A percentile compares a stretch with the other conserved stretches of the same genome.
These are phyloP conservation scores for Synanthedon tipuliformis DNA, from an alignment of 2,888 invertebrate species.

Conservation along the genomic window DNA sequence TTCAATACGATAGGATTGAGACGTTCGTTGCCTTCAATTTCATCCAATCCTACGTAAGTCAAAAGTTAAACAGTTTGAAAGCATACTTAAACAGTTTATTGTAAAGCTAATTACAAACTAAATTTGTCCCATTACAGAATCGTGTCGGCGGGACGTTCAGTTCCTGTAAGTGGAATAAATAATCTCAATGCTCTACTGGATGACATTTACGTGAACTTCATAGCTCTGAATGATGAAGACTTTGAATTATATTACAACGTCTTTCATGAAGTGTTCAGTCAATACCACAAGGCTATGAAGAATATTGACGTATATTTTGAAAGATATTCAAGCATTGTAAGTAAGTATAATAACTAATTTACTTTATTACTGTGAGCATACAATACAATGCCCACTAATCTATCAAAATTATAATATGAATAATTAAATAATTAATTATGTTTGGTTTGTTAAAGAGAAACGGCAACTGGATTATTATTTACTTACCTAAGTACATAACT, in stretches of 20 bases:
- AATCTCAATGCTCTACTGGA: conserved; percentile 35
- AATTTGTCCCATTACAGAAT: neutral
- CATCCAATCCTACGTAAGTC: no score
- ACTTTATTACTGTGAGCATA: neutral
- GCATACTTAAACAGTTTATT: no score
- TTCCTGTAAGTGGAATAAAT: conserved; percentile 9
- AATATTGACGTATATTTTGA: conserved; percentile 38
- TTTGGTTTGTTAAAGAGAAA: neutral
- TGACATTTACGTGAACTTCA: conserved; percentile 33
- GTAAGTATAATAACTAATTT: conserved; percentile 10
- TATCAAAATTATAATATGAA: neutral
- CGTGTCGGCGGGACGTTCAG: neutral
- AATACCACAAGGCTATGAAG: conserved; percentile 39
- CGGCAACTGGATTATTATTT: neutral
- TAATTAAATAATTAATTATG: no score
- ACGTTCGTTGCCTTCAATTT: no score
- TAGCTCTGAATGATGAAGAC: conserved; percentile 29
- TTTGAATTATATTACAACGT: conserved; percentile 36
- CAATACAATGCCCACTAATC: neutral
- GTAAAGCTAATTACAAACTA: no score
- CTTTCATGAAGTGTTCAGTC: conserved; percentile 29
- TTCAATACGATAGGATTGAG: no score
- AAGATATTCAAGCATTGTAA: conserved; percentile 41
- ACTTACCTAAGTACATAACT: no score
- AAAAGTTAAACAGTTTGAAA: no score